phyloP scores from a whole-genome alignment of 2,888 invertebrate genomes.

The Leptinotarsa juncta region DNA sequence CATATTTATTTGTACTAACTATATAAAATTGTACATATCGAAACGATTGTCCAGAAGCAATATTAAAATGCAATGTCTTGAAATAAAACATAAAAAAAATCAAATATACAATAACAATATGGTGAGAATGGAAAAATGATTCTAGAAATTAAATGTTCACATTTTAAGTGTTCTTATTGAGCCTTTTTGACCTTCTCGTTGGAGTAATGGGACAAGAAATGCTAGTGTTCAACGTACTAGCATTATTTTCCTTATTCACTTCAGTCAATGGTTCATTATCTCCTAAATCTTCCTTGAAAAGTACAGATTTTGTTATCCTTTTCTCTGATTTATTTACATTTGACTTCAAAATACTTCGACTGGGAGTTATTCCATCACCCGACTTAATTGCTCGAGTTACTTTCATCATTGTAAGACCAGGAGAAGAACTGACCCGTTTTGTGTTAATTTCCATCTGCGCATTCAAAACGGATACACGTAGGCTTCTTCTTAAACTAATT shows the following conservation, averaged over 20 bases:
- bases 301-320: slow-evolving; percentile 47
- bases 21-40: background rate
- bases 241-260: slow-evolving; percentile 35
- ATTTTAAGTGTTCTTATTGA: slow-evolving; percentile 16
- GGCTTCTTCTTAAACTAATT: slow-evolving; percentile 35
- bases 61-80: background rate
- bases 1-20: background rate
- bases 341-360: slow-evolving; percentile 54
- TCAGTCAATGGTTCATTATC: slow-evolving; percentile 16
- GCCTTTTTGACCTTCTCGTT: slow-evolving; percentile 30
- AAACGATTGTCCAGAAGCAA: background rate
- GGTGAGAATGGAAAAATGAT: background rate
- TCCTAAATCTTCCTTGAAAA: slow-evolving; percentile 46
- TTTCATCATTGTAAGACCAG: slow-evolving; percentile 56
- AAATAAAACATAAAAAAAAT: background rate
- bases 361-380: slow-evolving; percentile 51
- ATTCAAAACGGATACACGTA: slow-evolving; percentile 37
- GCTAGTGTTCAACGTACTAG: background rate
- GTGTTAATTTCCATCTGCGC: background rate
- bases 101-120: background rate
- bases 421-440: slow-evolving; percentile 48
- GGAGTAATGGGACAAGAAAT: slow-evolving; percentile 25
- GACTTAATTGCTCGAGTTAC: slow-evolving; percentile 51
- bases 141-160: background rate
- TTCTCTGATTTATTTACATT: slow-evolving; percentile 46